A percentile compares a stretch with the other conserved stretches of the same genome.
These are phyloP conservation scores for Acromyrmex echinatior DNA, from an alignment of 1,140 invertebrate genomes.

Conservation along the genomic window DNA sequence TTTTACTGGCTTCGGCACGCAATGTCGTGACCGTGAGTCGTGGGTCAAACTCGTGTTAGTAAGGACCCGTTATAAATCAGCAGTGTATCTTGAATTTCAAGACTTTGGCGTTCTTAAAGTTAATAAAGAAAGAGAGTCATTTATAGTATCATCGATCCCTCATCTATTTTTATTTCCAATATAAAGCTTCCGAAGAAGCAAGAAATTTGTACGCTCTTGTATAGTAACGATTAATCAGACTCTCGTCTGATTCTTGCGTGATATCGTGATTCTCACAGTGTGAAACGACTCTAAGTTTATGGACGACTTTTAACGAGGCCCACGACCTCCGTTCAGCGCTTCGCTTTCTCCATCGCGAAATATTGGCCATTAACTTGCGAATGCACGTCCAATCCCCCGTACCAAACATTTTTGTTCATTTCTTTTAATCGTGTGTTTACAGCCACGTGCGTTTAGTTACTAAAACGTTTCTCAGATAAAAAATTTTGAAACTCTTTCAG, in stretches of 20 bases:
- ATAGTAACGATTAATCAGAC: conserved; percentile 12
- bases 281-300: conserved; percentile 29
- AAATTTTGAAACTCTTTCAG: background rate
- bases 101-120: background rate
- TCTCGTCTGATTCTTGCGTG: background rate
- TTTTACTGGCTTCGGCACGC: background rate
- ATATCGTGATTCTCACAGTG: conserved; percentile 10
- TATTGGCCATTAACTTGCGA: conserved; percentile 44
- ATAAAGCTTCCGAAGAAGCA: background rate
- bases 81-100: conserved; percentile 39
- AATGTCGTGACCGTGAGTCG: conserved; percentile 41
- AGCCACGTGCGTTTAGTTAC: background rate
- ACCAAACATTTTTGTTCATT: conserved; percentile 1
- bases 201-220: background rate
- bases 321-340: conserved; percentile 30
- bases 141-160: conserved; percentile 17
- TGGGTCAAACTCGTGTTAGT: conserved; percentile 14
- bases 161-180: background rate
- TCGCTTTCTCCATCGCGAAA: conserved; percentile 46
- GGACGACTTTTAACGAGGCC: conserved; percentile 10
- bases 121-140: conserved; percentile 5
- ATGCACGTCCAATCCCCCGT: conserved; percentile 12
- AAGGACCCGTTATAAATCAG: conserved; percentile 52
- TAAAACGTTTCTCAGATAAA: background rate
- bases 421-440: background rate